Base-by-base conservation (phyloP, 1,140 invertebrate genomes). In the Bombus huntii region DNA sequence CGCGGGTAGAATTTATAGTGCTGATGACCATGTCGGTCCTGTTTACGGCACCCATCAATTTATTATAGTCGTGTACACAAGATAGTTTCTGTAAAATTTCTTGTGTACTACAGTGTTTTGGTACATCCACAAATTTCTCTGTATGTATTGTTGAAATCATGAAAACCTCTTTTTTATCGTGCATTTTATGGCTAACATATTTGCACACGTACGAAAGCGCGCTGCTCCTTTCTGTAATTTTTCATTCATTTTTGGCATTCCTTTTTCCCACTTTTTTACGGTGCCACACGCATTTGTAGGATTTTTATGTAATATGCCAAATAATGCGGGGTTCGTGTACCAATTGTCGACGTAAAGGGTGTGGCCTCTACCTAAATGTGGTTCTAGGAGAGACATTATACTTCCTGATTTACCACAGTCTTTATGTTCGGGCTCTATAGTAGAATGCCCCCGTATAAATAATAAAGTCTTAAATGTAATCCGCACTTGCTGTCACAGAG, bases 281-380 rank as follows among this genome's bases (percentile, higher is more conserved):
- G 91, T 93, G 12, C 91, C 93, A 87, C 91, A 91, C 25, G 84
- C 87, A 86, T 89, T 89, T 31, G 93, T 94, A 65, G 9, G 79
- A 31, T 57, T 91, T 53, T 53, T 53, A 53, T 53, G 5, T 18
- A 8, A 53, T 53, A 22, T 53, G 6, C 0, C 47, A 18, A 47
- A 47, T 47, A 47, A 18, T 18, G 18, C 47, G 1, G 1, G 47
- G 81, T 10, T 93, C 4, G 92, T 93, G 77, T 95, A 53, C 18
- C 15, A 53, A 95, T 93, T 95, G 85, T 95, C 93, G 0, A 92
- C 89, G 83, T 91, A 93, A 10, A 95, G 59, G 1, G 90, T 88
- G 81, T 95, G 94, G 2, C 89, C 87, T 80, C 85, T 87, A 31
- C 87, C 72, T 74, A 93, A 81, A 59, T 93, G 44, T 4, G 37